These are phyloP conservation scores for Echinarachnius parma DNA, from an alignment of 53 echinoderm and acorn worm genomes.

Conservation along the genomic window DNA sequence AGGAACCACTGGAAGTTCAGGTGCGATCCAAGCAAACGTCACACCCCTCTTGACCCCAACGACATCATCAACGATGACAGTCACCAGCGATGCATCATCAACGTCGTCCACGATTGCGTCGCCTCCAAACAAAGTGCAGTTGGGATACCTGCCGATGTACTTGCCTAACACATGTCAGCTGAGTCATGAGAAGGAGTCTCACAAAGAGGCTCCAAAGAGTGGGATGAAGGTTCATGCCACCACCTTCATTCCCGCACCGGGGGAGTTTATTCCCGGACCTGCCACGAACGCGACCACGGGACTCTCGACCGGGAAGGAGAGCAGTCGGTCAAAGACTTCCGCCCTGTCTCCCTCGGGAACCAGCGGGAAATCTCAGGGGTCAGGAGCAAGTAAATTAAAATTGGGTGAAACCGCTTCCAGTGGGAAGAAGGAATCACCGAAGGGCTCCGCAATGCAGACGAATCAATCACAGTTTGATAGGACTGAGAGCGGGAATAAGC, in stretches of 20 bases:
- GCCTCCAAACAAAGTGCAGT: constrained; percentile 1
- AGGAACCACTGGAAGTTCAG: too few relatives aligned
- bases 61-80: too few relatives aligned
- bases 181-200: constrained; percentile 79
- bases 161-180: constrained; percentile 89
- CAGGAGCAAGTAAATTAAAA: constrained; percentile 7
- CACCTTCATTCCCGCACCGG: constrained; percentile 88
- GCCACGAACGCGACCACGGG: constrained; percentile 56
- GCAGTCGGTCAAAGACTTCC: constrained; percentile 21
- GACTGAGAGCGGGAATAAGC: neutral
- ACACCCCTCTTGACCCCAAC: too few relatives aligned
- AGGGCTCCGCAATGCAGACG: neutral
- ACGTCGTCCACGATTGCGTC: neutral
- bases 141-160: constrained; percentile 82
- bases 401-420: neutral
- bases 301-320: constrained; percentile 20
- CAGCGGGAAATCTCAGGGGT: constrained; percentile 16
- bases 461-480: neutral
- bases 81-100: too few relatives aligned
- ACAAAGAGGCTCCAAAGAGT: constrained; percentile 69
- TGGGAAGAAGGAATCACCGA: constrained; percentile 25
- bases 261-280: constrained; percentile 87
- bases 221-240: constrained; percentile 97
- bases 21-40: neutral
- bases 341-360: constrained; percentile 2